Evolutionary conservation across 2,113 vertebrate genomes (phyloP), one percentile per base, ranked within the genome.

Genomic region (Nestor notabilis): DNA sequence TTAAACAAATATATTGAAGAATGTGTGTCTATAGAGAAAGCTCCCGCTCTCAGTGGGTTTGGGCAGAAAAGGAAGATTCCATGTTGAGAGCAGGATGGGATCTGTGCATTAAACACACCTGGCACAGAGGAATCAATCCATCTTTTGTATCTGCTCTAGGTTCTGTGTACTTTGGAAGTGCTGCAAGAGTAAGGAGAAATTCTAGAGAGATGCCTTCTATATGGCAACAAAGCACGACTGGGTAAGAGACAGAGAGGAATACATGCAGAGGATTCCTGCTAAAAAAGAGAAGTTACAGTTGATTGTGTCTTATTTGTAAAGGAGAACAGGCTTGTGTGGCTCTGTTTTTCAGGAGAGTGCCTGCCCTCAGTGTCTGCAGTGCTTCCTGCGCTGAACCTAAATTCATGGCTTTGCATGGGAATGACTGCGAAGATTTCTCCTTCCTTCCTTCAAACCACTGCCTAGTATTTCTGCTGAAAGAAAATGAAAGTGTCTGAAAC

Each of bases 41-140:
- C n/a, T 77, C 63, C 39, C 7, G 8, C 16, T 95, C 35, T n/a
- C 41, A n/a, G 35, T 55, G 41, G 5, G 74, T 78, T 76, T 18
- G 69, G 56, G 52, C 55, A 89, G 69, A 87, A 77, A 92, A 92
- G 35, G n/a, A 65, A 79, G 69, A 69, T 50, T 71, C 35, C 76
- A 17, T 65, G 37, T 53, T 77, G 83, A 87, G 52, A 71, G 21
- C 47, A 79, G 86, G 56, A 43, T 91, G 49, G 33, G 47, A 25
- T 75, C 69, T 77, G 47, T 92, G 39, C 69, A 61, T 87, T 90
- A 83, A 96, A 90, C 17, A 83, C 46, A 83, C 60, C 83, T 95
- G 92, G 72, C 44, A 71, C 17, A 61, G 52, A 61, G 50, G 72
- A 94, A 43, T 37, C 12, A 61, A 85, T 92, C 61, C 44, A 65